These are phyloP conservation scores for Scartelaos histophorus DNA, from an alignment of 2,113 vertebrate species.

Conservation along the genomic window DNA sequence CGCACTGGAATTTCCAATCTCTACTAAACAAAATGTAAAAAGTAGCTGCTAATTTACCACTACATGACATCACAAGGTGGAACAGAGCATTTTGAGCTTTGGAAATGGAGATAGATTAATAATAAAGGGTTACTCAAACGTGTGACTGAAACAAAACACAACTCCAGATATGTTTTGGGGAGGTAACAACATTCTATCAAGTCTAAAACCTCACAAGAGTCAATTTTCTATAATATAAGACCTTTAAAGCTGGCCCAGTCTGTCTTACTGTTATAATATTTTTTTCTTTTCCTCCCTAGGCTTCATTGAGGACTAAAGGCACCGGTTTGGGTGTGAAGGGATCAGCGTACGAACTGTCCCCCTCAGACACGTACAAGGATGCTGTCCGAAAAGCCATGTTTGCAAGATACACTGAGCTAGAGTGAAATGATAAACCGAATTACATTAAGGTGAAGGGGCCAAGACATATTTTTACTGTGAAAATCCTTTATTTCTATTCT, in stretches of 20 bases:
- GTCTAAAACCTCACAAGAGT: no score
- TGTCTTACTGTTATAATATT: conserved; percentile 42
- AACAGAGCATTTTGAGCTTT: no score
- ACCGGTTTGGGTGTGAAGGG: conserved; percentile 91
- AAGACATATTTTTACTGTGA: conserved; percentile 4
- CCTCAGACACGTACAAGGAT: conserved; percentile 91
- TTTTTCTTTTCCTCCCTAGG: conserved; percentile 71
- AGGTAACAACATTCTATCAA: no score
- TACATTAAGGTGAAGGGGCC: neutral
- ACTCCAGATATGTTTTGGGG: no score
- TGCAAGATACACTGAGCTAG: conserved; percentile 90
- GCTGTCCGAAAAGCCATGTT: conserved; percentile 94
- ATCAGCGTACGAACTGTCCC: conserved; percentile 85
- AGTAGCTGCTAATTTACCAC: no score
- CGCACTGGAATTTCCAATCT: no score
- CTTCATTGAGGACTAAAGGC: conserved; percentile 88
- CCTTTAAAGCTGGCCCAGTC: conserved; percentile 15
- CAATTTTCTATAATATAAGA: conserved; percentile 7
- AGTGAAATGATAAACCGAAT: conserved; percentile 66
- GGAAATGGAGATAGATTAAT: no score
- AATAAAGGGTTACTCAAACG: no score
- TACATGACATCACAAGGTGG: no score
- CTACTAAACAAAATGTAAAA: no score
- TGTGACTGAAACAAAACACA: no score
- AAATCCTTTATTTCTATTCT: neutral